Conservation (phyloP, 2,888 invertebrate genomes). For the Endotricha flammealis region DNA sequence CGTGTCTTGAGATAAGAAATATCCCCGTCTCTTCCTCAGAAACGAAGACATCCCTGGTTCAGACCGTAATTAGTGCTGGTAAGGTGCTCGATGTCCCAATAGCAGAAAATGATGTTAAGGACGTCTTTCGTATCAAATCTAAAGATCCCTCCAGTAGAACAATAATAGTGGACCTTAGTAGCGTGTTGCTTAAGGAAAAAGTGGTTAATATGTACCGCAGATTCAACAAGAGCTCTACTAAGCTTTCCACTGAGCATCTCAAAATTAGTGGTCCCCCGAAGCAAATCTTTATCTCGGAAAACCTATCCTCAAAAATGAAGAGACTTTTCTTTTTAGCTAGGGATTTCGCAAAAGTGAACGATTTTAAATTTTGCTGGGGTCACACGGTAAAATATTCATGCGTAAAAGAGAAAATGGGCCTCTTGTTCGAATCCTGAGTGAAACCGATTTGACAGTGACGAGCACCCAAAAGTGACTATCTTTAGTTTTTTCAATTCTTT, state of each 20-base stretch:
- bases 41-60: conserved; percentile 4
- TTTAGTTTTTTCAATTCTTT: too few species aligned
- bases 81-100: conserved; percentile 7
- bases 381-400: conserved; percentile 10
- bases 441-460: too few species aligned
- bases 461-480: too few species aligned
- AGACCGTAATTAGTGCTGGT: neutral
- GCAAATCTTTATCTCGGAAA: conserved; percentile 10
- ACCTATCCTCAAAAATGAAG: too few species aligned
- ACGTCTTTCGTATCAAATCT: conserved; percentile 11
- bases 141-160: conserved; percentile 6
- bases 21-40: conserved; percentile 5
- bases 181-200: conserved; percentile 11
- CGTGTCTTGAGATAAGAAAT: conserved; percentile 14
- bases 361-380: conserved; percentile 12
- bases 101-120: conserved; percentile 2
- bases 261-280: conserved; percentile 3
- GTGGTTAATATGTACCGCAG: neutral
- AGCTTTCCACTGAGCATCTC: conserved; percentile 9
- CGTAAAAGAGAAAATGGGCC: conserved; percentile 3
- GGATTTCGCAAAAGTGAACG: conserved; percentile 9
- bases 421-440: too few species aligned
- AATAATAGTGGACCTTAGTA: conserved; percentile 13
- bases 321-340: conserved; percentile 8
- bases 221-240: conserved; percentile 10